Evolutionary conservation across 2,797 vertebrate species (phyloP).

Genomic region (Florisuga fusca): DNA sequence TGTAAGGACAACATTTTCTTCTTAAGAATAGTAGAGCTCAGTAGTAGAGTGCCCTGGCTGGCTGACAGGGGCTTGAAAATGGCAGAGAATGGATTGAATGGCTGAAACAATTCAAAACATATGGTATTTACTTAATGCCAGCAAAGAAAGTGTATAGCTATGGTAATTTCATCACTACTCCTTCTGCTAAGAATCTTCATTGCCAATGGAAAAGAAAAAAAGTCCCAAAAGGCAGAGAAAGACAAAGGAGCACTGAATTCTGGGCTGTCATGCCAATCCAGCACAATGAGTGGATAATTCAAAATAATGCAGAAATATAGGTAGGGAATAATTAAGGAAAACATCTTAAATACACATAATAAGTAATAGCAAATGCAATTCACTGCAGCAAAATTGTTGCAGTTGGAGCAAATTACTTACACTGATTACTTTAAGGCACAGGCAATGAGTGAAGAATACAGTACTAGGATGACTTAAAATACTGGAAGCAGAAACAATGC

Average conservation of each 20-base stretch:
- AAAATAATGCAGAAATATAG: neutral
- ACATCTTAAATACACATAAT: neutral
- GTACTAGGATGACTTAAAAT: neutral
- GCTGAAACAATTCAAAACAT: neutral
- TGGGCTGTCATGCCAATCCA: neutral
- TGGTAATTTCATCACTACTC: constrained; percentile 28
- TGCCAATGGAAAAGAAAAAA: neutral
- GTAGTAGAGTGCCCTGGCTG: neutral
- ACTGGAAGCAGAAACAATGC: neutral
- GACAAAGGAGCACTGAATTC: neutral
- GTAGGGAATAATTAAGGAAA: neutral
- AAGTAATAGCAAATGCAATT: neutral
- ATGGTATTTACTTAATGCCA: constrained; percentile 22
- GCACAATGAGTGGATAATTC: neutral
- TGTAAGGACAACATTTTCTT: neutral
- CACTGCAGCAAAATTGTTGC: neutral
- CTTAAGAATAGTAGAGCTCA: neutral
- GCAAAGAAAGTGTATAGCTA: constrained; percentile 8
- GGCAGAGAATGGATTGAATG: neutral
- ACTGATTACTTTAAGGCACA: neutral
- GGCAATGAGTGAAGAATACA: neutral
- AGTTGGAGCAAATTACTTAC: neutral
- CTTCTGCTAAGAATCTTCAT: neutral
- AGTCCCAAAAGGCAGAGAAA: neutral
- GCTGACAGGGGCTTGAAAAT: neutral